Conservation (phyloP, 2,113 vertebrate species). For the Thymallus thymallus region DNA sequence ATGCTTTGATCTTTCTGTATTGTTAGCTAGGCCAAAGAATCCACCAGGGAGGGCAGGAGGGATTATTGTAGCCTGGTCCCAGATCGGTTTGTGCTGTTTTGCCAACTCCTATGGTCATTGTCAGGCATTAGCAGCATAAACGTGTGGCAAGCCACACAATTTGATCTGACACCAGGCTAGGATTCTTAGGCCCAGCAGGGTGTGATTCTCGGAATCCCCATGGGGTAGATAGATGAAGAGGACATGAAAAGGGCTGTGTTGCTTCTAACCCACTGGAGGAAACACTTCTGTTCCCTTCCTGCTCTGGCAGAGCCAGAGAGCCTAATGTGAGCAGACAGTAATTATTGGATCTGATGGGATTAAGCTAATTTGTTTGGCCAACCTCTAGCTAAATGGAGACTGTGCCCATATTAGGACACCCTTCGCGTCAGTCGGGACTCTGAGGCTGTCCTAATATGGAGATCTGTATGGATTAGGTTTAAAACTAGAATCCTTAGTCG, state of each 20-base stretch:
- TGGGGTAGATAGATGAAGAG: background rate
- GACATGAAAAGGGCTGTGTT: constrained; percentile 1
- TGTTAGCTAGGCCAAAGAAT: no score
- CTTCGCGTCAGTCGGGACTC: constrained; percentile 1
- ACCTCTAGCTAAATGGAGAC: constrained; percentile 12
- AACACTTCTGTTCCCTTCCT: constrained; percentile 14
- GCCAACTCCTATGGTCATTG: no score
- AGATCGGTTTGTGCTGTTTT: no score
- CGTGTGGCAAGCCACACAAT: no score
- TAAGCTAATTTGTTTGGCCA: constrained; percentile 40
- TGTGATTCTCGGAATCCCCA: background rate
- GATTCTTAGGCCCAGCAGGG: background rate
- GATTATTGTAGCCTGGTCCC: no score
- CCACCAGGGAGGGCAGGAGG: no score
- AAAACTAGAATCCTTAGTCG: no score
- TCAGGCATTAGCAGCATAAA: no score
- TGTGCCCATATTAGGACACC: constrained; percentile 32
- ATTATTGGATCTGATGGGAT: constrained; percentile 33
- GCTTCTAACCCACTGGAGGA: constrained; percentile 15
- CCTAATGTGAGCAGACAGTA: constrained; percentile 37
- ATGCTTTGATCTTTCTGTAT: no score
- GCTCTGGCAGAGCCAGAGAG: constrained; percentile 31
- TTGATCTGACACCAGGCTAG: no score
- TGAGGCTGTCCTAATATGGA: no score
- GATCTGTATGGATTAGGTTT: no score